phyloP scores from a whole-genome alignment of 1,140 invertebrate genomes.

The Nixonia krombeini region DNA sequence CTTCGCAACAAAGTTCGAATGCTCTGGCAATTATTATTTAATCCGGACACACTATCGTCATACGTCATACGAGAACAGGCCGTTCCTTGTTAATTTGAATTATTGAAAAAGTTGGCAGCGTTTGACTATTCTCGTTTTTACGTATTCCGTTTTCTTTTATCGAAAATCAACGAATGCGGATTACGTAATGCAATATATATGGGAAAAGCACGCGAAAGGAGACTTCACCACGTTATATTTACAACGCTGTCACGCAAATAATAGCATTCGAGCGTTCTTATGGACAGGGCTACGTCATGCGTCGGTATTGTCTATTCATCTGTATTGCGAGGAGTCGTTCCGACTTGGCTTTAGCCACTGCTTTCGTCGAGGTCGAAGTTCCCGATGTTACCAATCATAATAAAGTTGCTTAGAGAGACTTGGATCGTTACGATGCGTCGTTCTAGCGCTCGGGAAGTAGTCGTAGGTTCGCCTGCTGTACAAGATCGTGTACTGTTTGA shows the following conservation, averaged over 20 bases:
- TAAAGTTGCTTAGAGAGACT: conserved; percentile 14
- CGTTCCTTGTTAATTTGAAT: too few species aligned
- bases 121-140: too few species aligned
- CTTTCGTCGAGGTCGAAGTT: conserved; percentile 15
- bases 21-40: too few species aligned
- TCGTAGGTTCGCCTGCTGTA: too few species aligned
- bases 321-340: conserved; percentile 13
- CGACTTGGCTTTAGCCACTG: conserved; percentile 16
- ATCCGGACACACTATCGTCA: too few species aligned
- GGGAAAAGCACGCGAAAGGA: not conserved
- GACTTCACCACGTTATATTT: conserved; percentile 14
- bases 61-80: too few species aligned
- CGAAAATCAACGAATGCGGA: too few species aligned
- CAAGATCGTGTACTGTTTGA: too few species aligned
- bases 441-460: conserved; percentile 1
- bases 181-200: too few species aligned
- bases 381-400: conserved; percentile 15
- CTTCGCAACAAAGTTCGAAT: too few species aligned
- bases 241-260: conserved; percentile 24
- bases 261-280: conserved; percentile 11
- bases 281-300: conserved; percentile 15
- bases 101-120: too few species aligned
- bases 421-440: conserved; percentile 12
- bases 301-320: conserved; percentile 24
- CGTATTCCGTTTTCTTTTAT: too few species aligned